Evolutionary conservation across 2,797 vertebrate species (phyloP).

Genomic region (Champsocephalus gunnari): DNA sequence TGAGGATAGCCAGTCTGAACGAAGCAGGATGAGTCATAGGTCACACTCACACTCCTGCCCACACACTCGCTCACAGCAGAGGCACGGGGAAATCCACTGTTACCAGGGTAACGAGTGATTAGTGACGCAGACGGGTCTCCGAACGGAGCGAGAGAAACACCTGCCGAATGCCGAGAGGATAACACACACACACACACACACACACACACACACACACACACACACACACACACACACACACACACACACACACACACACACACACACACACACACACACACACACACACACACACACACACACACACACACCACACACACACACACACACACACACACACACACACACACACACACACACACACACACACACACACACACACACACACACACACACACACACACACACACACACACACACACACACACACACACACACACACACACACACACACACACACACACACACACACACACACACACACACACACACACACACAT

Average conservation of each 20-base stretch:
- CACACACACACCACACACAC: background rate
- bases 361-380: background rate
- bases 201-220: background rate
- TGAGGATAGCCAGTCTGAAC: slow-evolving; percentile 73
- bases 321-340: background rate
- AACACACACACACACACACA: background rate
- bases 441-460: no score
- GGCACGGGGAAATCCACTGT: slow-evolving; percentile 73
- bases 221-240: background rate
- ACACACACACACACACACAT: slow-evolving; percentile 24
- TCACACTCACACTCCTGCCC: slow-evolving; percentile 61
- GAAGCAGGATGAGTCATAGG: slow-evolving; percentile 76
- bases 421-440: background rate
- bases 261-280: background rate
- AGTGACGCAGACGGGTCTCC: slow-evolving; percentile 77
- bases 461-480: slow-evolving; percentile 15
- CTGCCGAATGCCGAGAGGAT: slow-evolving; percentile 69
- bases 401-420: no score
- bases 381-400: background rate
- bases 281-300: background rate
- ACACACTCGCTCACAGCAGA: slow-evolving; percentile 28
- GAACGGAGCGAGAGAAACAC: slow-evolving; percentile 54
- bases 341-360: no score
- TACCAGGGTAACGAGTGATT: slow-evolving; percentile 74
- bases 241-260: background rate